These are phyloP conservation scores for Ophion costatus DNA, from an alignment of 2,888 invertebrate species.

Conservation along the genomic window DNA sequence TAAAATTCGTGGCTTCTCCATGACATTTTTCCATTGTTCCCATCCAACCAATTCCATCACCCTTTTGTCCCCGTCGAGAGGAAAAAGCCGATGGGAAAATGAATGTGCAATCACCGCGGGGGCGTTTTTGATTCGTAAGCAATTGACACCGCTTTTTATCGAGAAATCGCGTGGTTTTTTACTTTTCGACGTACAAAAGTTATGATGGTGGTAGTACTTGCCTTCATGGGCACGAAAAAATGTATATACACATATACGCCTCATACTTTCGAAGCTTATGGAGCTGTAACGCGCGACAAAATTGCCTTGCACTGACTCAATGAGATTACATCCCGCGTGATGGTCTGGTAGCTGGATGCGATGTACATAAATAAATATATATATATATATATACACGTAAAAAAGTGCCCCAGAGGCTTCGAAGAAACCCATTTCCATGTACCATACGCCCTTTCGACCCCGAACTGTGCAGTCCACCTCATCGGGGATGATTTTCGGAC, in stretches of 20 bases:
- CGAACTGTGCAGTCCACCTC: neutral
- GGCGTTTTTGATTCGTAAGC: neutral
- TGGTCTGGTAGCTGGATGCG: neutral
- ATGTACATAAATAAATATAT: too few species aligned
- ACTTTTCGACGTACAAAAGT: conserved; percentile 15
- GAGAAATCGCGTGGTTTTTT: neutral
- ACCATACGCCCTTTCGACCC: neutral
- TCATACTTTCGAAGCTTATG: conserved; percentile 22
- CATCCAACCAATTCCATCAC: neutral
- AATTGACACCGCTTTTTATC: neutral
- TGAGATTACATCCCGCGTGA: conserved; percentile 38
- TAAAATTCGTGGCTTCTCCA: neutral
- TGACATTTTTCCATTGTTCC: neutral
- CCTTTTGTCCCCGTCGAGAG: neutral
- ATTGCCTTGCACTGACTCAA: conserved; percentile 36
- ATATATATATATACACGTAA: too few species aligned
- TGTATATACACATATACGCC: conserved; percentile 2
- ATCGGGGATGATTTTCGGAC: conserved; percentile 45
- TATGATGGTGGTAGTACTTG: neutral
- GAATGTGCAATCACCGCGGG: neutral
- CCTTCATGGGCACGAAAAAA: neutral
- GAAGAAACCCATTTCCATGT: neutral
- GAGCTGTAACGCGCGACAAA: conserved; percentile 40
- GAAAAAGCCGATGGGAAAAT: neutral
- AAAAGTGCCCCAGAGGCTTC: neutral